Evolutionary conservation across 2,797 vertebrate genomes (phyloP).

Genomic region (Cryptoprocta ferox): DNA sequence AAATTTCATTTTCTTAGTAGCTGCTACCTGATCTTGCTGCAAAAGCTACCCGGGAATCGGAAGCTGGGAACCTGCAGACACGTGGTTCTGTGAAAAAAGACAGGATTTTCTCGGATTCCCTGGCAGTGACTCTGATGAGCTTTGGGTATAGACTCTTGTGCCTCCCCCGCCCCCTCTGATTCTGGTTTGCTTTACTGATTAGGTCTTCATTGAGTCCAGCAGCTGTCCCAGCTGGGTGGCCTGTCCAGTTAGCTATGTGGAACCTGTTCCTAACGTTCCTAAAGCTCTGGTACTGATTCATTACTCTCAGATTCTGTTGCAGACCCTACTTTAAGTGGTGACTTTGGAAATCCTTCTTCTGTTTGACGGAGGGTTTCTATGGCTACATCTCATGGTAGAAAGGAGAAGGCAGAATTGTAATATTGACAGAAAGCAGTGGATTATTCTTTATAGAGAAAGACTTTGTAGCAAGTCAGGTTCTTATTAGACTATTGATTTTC

Average conservation of each 20-base stretch:
- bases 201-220: not conserved
- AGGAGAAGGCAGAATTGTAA: not conserved
- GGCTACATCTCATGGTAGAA: not conserved
- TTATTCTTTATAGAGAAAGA: not conserved
- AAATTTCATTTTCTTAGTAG: not conserved
- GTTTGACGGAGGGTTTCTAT: not conserved
- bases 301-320: not conserved
- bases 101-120: not conserved
- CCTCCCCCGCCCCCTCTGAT: not conserved
- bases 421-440: not conserved
- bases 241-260: fast-evolving
- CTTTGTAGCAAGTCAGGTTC: not conserved
- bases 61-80: not conserved
- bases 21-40: not conserved
- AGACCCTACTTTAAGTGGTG: not conserved
- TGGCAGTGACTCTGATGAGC: not conserved
- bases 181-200: not conserved
- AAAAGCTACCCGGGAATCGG: not conserved
- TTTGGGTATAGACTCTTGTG: not conserved
- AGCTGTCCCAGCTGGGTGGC: not conserved
- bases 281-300: not conserved
- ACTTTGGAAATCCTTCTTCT: not conserved
- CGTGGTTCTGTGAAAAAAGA: not conserved
- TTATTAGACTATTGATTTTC: not conserved
- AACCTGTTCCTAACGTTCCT: not conserved